phyloP scores from a whole-genome alignment of 1,140 invertebrate genomes.

The Lerema accius region DNA sequence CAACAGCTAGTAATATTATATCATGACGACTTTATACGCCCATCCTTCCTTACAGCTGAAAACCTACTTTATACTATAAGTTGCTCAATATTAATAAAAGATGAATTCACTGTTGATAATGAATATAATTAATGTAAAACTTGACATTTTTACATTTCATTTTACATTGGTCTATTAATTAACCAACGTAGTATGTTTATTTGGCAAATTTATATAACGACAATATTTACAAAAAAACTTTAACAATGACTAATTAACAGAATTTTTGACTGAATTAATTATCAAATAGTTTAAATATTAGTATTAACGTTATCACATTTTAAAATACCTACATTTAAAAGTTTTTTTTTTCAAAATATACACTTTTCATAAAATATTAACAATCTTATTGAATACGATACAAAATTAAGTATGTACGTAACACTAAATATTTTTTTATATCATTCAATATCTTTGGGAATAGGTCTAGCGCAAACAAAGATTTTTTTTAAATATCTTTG shows the following conservation, averaged over 20 bases:
- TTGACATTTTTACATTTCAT: slow-evolving; percentile 12
- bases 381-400: too few relatives aligned
- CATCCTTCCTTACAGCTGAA: too few relatives aligned
- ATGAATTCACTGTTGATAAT: not conserved
- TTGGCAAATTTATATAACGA: too few relatives aligned
- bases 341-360: too few relatives aligned
- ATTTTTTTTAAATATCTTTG: not conserved
- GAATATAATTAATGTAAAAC: not conserved
- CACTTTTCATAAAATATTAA: too few relatives aligned
- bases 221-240: slow-evolving; percentile 58
- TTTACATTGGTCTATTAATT: slow-evolving; percentile 26
- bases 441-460: slow-evolving; percentile 43
- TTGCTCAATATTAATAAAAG: not conserved
- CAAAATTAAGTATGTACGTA: slow-evolving; percentile 49
- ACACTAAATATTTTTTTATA: slow-evolving; percentile 54
- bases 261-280: slow-evolving; percentile 61
- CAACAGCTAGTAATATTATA: too few relatives aligned
- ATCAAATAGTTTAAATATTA: slow-evolving; percentile 35
- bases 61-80: too few relatives aligned
- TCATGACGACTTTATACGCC: too few relatives aligned
- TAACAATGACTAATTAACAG: slow-evolving; percentile 52
- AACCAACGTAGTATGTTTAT: too few relatives aligned
- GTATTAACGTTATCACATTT: slow-evolving; percentile 36
- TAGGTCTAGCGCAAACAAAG: slow-evolving; percentile 24
- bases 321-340: too few relatives aligned